These are phyloP conservation scores for Geopemphigus sp. DNA, from an alignment of 1,140 invertebrate genomes.

Conservation along the genomic window DNA sequence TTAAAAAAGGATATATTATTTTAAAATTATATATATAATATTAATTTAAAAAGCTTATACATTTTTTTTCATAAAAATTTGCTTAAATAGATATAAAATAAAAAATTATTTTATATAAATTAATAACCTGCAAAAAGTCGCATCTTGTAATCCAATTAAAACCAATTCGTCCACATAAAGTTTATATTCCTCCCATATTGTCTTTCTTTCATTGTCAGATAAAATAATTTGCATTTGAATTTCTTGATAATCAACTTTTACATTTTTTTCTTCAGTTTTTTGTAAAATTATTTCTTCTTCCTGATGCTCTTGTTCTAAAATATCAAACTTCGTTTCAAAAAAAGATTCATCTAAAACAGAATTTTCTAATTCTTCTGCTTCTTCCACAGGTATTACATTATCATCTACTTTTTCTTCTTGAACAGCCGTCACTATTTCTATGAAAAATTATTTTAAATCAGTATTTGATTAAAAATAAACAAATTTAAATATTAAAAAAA, in stretches of 20 bases:
- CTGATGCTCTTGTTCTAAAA: constrained; percentile 7
- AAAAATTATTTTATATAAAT: background rate
- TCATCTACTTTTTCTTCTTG: background rate
- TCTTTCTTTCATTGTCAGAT: constrained; percentile 52
- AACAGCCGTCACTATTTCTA: background rate
- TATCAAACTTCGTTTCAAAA: background rate
- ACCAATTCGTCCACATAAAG: constrained; percentile 65
- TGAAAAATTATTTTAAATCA: background rate
- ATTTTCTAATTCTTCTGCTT: background rate
- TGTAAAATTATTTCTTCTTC: background rate
- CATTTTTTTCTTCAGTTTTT: background rate
- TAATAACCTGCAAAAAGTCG: constrained; percentile 56
- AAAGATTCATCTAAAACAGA: background rate
- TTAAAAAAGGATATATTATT: too few species aligned
- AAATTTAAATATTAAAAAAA: background rate
- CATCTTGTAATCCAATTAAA: constrained; percentile 62
- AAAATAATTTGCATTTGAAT: constrained; percentile 35
- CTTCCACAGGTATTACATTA: background rate
- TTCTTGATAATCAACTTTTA: background rate
- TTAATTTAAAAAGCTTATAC: background rate
- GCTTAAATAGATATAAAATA: background rate
- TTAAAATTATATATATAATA: background rate
- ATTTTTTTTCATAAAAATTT: constrained; percentile 3
- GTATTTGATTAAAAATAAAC: background rate
- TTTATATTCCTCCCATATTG: constrained; percentile 65